A percentile compares a stretch with the other conserved stretches of the same genome.
phyloP scores from a whole-genome alignment of 2,113 vertebrate genomes.

The Pseudorhombus dupliciocellatus region DNA sequence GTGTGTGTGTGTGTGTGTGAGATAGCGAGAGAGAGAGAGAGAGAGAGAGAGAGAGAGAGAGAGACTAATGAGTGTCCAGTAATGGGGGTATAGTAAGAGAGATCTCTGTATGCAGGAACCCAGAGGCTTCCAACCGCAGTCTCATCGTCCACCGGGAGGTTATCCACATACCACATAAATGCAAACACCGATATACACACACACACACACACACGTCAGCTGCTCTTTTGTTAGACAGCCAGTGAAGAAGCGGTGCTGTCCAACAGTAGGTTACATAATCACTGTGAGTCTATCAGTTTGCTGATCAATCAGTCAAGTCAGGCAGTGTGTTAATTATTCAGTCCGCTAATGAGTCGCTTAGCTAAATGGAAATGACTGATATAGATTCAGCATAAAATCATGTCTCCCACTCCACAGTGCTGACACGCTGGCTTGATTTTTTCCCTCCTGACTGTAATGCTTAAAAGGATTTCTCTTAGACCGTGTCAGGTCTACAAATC shows the following conservation, averaged over 20 bases:
- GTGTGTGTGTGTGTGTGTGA: conserved; percentile 36
- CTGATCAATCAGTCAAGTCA: conserved; percentile 50
- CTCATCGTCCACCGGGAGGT: conserved; percentile 60
- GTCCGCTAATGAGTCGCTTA: conserved; percentile 36
- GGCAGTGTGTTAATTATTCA: conserved; percentile 41
- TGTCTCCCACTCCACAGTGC: conserved; percentile 14
- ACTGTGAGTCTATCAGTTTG: conserved; percentile 22
- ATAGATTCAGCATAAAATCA: conserved; percentile 20
- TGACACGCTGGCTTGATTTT: background rate
- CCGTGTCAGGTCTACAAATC: conserved; percentile 23
- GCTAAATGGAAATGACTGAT: conserved; percentile 32
- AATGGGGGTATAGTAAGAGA: conserved; percentile 51
- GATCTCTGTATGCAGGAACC: conserved; percentile 62
- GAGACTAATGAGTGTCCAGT: conserved; percentile 67
- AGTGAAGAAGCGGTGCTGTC: conserved; percentile 21
- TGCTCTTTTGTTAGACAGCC: conserved; percentile 20
- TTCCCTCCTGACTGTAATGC: background rate
- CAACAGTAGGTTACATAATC: conserved; percentile 46
- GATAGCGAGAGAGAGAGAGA: conserved; percentile 18
- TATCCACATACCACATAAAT: conserved; percentile 49
- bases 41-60: background rate
- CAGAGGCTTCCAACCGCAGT: conserved; percentile 59
- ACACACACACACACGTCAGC: conserved; percentile 16
- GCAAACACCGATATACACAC: conserved; percentile 7
- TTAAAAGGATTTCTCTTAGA: conserved; percentile 27